Percentiles rank a stretch among this genome's conserved stretches.
Conservation (phyloP, 1,140 invertebrate genomes). For the Ooceraea biroi region DNA sequence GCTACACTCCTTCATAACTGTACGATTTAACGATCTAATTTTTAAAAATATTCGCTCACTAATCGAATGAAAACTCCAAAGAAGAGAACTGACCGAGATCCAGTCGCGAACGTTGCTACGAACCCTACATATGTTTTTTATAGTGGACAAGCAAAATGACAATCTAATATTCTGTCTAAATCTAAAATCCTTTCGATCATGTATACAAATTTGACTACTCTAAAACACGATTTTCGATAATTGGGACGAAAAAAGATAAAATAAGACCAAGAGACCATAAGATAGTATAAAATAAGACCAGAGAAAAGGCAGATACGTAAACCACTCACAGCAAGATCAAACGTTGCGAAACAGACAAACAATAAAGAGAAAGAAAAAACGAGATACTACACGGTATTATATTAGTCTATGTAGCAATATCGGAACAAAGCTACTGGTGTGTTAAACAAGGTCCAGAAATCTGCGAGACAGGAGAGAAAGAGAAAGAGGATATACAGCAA, state of each 20-base stretch:
- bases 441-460: constrained; percentile 13
- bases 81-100: constrained; percentile 9
- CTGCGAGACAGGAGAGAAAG: neutral
- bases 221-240: neutral
- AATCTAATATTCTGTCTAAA: constrained; percentile 13
- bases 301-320: neutral
- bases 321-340: neutral
- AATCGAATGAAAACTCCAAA: constrained; percentile 3
- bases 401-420: neutral
- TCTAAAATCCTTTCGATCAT: neutral
- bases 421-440: neutral
- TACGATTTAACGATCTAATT: neutral
- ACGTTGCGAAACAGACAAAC: neutral
- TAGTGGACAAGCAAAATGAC: neutral
- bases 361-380: neutral
- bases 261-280: neutral
- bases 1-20: constrained; percentile 14
- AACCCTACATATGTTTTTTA: neutral
- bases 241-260: neutral
- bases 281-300: neutral
- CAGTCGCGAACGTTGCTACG: neutral
- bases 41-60: constrained; percentile 18
- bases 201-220: neutral
- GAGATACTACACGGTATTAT: neutral
- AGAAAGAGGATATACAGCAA: neutral